phyloP scores from a whole-genome alignment of 2,113 vertebrate species.

The Neodon shergylaensis region DNA sequence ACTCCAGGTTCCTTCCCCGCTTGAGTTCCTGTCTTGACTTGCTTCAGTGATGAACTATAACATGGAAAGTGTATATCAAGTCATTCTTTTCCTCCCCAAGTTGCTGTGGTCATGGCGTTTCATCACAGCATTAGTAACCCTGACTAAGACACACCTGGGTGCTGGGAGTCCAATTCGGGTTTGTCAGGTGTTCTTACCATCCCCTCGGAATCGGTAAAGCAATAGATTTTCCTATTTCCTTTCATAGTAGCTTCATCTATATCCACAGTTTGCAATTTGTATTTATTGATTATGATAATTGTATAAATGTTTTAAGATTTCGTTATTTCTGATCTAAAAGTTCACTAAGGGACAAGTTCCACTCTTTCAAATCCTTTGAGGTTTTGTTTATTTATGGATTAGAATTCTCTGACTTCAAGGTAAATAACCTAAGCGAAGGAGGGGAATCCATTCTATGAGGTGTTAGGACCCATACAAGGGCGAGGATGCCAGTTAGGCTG shows the following conservation, averaged over 20 bases:
- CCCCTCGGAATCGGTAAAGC: background rate
- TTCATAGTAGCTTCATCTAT: background rate
- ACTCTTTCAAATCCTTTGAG: background rate
- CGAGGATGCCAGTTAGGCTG: background rate
- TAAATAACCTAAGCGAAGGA: background rate
- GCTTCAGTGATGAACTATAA: background rate
- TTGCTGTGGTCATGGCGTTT: background rate
- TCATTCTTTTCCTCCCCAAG: background rate
- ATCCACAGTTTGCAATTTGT: background rate
- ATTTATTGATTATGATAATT: background rate
- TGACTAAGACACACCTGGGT: background rate
- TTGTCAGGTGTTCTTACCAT: background rate
- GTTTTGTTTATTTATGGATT: background rate
- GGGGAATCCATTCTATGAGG: background rate
- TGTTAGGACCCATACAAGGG: background rate
- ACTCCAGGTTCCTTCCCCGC: background rate
- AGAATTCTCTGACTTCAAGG: background rate
- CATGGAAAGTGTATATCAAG: background rate
- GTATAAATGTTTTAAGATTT: background rate
- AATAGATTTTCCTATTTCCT: slow-evolving; percentile 7
- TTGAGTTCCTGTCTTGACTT: background rate
- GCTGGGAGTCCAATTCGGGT: background rate
- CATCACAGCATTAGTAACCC: background rate
- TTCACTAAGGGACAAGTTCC: background rate
- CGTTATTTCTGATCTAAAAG: background rate